Evolutionary conservation across 2,797 vertebrate species (phyloP).

Genomic region (Sebastolobus altivelis): DNA sequence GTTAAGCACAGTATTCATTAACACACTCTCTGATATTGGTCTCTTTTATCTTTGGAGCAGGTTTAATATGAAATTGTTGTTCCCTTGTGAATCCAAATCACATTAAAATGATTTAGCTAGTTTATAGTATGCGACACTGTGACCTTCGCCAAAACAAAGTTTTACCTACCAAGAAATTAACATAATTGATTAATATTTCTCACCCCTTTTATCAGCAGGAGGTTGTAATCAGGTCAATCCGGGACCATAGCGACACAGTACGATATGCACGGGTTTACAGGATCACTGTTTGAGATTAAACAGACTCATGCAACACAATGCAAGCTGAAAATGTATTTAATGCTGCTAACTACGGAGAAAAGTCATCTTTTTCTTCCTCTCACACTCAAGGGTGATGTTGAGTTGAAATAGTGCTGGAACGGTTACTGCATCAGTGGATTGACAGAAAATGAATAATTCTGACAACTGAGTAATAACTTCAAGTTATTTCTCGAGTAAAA

Average conservation of each 20-base stretch:
- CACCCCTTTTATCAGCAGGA: constrained; percentile 1
- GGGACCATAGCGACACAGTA: not conserved
- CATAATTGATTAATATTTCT: not conserved
- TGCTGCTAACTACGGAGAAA: not conserved
- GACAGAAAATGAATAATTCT: not conserved
- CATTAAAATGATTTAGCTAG: not conserved
- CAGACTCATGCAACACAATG: not conserved
- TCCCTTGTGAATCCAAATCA: not conserved
- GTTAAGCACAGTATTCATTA: not conserved
- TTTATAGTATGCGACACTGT: not conserved
- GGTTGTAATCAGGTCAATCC: not conserved
- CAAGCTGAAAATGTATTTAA: not conserved
- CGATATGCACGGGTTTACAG: not conserved
- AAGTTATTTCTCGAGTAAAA: not conserved
- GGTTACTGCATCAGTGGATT: not conserved
- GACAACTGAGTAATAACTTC: not conserved
- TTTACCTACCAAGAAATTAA: not conserved
- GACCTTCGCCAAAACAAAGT: not conserved
- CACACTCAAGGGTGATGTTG: not conserved
- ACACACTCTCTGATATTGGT: not conserved
- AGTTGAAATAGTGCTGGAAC: not conserved
- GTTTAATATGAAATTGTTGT: not conserved
- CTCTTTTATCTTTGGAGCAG: not conserved
- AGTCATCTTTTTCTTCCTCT: not conserved
- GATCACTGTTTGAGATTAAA: not conserved